Base-by-base conservation (phyloP, 2,113 vertebrate species). In the Ailurus styani region DNA sequence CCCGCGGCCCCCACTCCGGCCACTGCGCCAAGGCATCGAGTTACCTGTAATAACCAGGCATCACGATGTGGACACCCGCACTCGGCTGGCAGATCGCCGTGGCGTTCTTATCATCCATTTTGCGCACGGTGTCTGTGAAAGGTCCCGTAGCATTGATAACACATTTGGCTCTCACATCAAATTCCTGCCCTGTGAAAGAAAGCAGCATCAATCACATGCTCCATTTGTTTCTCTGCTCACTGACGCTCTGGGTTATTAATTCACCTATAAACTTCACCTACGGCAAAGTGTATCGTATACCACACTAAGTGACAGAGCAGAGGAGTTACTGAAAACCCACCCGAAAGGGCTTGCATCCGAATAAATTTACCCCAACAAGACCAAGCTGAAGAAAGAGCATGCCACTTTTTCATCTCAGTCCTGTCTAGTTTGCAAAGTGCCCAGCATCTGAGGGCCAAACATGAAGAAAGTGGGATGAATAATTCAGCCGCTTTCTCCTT, bases 81-180 rank as follows among this genome's bases (percentile, higher is more conserved):
- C 99, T 99, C 2, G 99, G 98, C 99, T 99, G 99, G 98, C 99
- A 99, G 99, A 99, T 99, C 98, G 99, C 99, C 60, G 98, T 68
- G 64, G 99, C 99, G 37, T 98, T 82, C 98, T 99, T 97, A 98
- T 99, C 99, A 98, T 99, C 99, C 99, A 99, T 99, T 99, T 99
- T 99, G 98, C 99, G 98, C 98, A 99, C 98, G 0, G 98, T 98
- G 98, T 99, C 99, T 95, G 99, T 99, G 99, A 99, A 99, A 98
- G 99, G 99, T 98, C 99, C 99, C 7, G 99, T 99, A 94, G 99
- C 99, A 98, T 99, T 99, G 99, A 99, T 99, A 99, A 99, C 99
- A 98, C 99, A 99, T 99, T 99, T 99, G 99, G 99, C 99, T 99
- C 99, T 99, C 99, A 99, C 99, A 99, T 99, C 99, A 99, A 99